Evolutionary conservation across 2,113 vertebrate genomes (phyloP).

Genomic region (Todiramphus chloris): DNA sequence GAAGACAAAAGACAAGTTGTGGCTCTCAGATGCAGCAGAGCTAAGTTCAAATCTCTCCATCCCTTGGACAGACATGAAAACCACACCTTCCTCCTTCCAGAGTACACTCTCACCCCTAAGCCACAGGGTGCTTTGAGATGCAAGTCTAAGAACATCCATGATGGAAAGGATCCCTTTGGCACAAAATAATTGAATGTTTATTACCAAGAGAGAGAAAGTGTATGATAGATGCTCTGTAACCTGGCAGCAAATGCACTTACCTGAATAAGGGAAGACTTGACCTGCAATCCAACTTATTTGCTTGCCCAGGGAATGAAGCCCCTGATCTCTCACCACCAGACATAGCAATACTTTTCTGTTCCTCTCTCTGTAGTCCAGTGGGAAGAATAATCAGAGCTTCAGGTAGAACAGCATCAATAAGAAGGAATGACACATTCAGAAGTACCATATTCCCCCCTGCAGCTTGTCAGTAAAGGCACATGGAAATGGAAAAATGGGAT

Average conservation of each 20-base stretch:
- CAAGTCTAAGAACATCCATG: not conserved
- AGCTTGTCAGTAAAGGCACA: not conserved
- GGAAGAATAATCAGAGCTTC: slow-evolving; percentile 1
- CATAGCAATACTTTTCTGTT: not conserved
- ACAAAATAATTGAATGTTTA: not conserved
- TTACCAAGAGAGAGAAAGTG: not conserved
- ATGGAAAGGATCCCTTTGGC: not conserved
- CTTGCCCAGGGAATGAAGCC: not conserved
- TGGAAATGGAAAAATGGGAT: not conserved
- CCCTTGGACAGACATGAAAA: not conserved
- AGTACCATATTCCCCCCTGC: not conserved
- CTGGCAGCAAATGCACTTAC: slow-evolving; percentile 6
- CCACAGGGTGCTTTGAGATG: not conserved
- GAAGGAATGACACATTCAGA: not conserved
- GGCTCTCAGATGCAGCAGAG: not conserved
- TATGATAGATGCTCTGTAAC: not conserved
- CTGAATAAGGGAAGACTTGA: not conserved
- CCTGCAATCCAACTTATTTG: not conserved
- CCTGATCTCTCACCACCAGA: not conserved
- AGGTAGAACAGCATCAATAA: not conserved
- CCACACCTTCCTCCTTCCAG: not conserved
- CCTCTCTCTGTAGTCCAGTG: not conserved
- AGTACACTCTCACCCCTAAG: not conserved
- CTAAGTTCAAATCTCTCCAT: not conserved
- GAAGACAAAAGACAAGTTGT: not conserved